phyloP scores from a whole-genome alignment of 2,113 vertebrate species.

The Capreolus pygargus region DNA sequence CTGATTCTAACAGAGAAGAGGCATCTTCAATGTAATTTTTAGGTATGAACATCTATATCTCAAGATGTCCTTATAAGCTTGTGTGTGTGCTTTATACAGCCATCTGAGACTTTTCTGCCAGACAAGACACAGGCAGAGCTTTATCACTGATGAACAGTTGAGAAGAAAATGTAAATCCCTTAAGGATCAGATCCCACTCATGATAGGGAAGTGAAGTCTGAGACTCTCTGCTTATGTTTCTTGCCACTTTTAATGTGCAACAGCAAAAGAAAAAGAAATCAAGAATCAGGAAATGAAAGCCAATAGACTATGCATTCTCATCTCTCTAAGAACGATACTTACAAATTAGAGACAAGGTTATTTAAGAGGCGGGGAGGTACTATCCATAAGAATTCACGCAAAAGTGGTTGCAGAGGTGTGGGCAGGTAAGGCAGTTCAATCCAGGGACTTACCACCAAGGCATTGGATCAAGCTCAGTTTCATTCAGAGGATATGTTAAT shows the following conservation, averaged over 20 bases:
- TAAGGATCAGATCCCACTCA: not conserved
- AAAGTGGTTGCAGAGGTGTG: not conserved
- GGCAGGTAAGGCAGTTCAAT: not conserved
- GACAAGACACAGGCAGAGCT: not conserved
- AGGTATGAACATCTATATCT: not conserved
- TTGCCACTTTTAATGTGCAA: not conserved
- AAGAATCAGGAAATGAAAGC: not conserved
- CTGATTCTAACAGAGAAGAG: not conserved
- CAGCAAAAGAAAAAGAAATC: not conserved
- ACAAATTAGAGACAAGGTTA: not conserved
- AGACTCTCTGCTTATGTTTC: not conserved
- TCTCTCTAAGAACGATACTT: conserved; percentile 10
- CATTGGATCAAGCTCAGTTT: not conserved
- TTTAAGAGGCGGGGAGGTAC: not conserved
- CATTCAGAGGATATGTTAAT: not conserved
- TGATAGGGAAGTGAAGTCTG: not conserved
- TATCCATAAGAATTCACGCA: not conserved
- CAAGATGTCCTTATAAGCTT: not conserved
- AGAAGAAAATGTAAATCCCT: not conserved
- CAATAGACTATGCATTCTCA: not conserved
- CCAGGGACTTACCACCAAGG: not conserved
- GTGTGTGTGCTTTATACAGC: not conserved
- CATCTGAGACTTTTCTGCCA: not conserved
- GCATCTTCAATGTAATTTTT: not conserved
- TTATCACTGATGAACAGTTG: not conserved